Percentiles rank a stretch among this genome's conserved stretches.
phyloP scores from a whole-genome alignment of 2,888 invertebrate genomes.

The Phaedon cochleariae region DNA sequence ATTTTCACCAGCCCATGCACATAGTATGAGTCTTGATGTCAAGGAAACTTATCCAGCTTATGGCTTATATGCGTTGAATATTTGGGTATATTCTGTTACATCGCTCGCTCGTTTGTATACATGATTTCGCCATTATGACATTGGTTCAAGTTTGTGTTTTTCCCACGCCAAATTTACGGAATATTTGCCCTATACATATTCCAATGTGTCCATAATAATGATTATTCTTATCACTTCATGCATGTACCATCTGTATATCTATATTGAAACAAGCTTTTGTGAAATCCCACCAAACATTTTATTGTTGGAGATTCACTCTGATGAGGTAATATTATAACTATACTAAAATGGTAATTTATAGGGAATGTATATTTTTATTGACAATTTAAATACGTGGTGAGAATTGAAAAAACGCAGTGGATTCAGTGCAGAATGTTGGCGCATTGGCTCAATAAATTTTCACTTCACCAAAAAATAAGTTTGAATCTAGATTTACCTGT shows the following conservation, averaged over 20 bases:
- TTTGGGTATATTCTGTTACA: no score
- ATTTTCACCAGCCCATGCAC: no score
- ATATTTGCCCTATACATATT: no score
- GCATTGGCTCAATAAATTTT: no score
- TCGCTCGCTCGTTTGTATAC: not conserved
- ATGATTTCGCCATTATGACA: not conserved
- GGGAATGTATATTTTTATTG: not conserved
- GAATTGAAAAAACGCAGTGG: not conserved
- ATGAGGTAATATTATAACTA: not conserved
- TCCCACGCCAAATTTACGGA: not conserved
- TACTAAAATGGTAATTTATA: no score
- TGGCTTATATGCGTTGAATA: no score
- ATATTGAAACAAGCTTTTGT: not conserved
- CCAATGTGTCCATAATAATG: not conserved
- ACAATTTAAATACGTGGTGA: not conserved
- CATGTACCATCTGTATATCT: not conserved
- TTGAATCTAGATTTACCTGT: no score
- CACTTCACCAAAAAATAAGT: no score
- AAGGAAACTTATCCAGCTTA: no score
- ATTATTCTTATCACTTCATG: not conserved
- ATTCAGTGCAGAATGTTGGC: no score
- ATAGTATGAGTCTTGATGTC: no score
- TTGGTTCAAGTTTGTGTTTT: no score
- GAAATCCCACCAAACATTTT: not conserved
- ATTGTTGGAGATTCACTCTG: not conserved